Base-by-base conservation (phyloP, 2,113 vertebrate species). In the Beaufortia kweichowensis region DNA sequence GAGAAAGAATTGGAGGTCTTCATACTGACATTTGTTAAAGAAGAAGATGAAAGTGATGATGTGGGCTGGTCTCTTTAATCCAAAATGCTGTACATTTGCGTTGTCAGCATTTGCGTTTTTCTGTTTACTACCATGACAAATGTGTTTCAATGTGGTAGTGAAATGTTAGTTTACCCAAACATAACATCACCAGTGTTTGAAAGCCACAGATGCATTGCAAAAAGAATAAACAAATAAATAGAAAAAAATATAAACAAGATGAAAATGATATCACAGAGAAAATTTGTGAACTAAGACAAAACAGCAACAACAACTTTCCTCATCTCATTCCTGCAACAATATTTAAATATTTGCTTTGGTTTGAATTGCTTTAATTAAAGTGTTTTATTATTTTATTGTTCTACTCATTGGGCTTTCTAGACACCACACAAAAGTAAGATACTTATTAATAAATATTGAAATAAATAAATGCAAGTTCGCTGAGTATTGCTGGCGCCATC, bases 1-100 rank as follows among this genome's bases (percentile, higher is more conserved):
- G 26, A 57, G 31, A 55, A 15, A 62, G 11, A 63, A 65, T 53
- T 63, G 53, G 23, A 73, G 33, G 60, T 29, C 9, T 64, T 62
- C 26, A 55, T 43, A 31, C 29, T 56, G 59, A 64, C 23, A 57
- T 55, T 3, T 1, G 23, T 43, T 26, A 57, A 31, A 43, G 24
- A 15, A 48, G 19, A 39, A 43, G 29, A 61, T n/a, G 24, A 14
- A 35, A 46, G 55, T 19, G 15, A 24, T 59, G 17, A 57, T 50
- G 12, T 50, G 48, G 12, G 21, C 11, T 57, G 48, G 2, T 21
- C n/a, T 7, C 48, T 53, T 46, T 46, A 5, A 46, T 46, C 15
- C 43, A 14, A 46, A 46, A 15, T 15, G 14, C 9, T 14, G 43
- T 46, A 14, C 15, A 17, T 17, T 14, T 46, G 11, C 15, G 43